Conservation (phyloP, 2,888 invertebrate genomes). For the Panzeria rudis region DNA sequence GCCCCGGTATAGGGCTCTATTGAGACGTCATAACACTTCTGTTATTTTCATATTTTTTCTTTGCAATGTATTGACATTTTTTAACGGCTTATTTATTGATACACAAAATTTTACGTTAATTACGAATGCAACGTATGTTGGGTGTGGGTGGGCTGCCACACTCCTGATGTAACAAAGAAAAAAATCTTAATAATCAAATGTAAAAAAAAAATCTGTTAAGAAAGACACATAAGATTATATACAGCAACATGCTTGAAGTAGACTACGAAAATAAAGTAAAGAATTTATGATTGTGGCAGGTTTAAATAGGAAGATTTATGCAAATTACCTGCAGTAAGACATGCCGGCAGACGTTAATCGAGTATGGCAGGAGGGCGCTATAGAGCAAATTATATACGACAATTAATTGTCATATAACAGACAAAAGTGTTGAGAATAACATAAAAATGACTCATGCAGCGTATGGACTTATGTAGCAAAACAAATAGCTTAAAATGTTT, state of each 20-base stretch:
- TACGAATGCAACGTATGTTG: conserved; percentile 35
- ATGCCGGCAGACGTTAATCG: conserved; percentile 1
- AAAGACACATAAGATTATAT: conserved; percentile 24
- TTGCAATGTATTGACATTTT: conserved; percentile 1
- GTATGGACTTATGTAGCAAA: not conserved
- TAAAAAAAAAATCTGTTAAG: conserved; percentile 16
- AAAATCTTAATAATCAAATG: not conserved
- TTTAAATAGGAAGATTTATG: conserved; percentile 61
- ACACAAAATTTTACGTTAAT: conserved; percentile 66
- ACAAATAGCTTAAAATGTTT: not conserved
- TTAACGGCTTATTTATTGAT: conserved; percentile 53
- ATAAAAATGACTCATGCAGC: conserved; percentile 63
- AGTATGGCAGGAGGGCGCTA: not conserved
- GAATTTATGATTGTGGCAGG: conserved; percentile 58
- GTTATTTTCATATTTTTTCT: not conserved
- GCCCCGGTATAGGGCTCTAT: not conserved
- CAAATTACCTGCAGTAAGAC: conserved; percentile 41
- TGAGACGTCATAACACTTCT: not conserved
- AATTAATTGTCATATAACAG: conserved; percentile 54
- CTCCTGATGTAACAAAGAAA: conserved; percentile 1
- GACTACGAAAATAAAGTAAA: conserved; percentile 12
- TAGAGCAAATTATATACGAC: conserved; percentile 7
- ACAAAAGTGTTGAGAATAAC: conserved; percentile 51
- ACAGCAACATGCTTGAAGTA: not conserved
- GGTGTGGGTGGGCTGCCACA: conserved; percentile 69